phyloP scores from a whole-genome alignment of 2,797 vertebrate genomes.

The Ara ararauna region DNA sequence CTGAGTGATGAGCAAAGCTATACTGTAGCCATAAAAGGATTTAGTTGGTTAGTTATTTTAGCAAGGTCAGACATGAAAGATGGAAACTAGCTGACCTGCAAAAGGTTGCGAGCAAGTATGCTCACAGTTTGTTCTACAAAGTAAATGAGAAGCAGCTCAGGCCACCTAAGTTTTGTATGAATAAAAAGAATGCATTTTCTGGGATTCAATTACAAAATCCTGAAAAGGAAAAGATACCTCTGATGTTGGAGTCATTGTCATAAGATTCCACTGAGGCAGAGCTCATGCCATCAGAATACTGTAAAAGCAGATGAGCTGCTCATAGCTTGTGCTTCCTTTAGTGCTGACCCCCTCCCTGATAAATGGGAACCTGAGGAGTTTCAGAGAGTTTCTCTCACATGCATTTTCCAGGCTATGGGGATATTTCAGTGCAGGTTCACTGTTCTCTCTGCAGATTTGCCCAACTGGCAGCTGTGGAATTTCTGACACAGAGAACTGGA shows the following conservation, averaged over 20 bases:
- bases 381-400: not conserved
- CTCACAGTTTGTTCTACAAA: not conserved
- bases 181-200: not conserved
- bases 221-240: not conserved
- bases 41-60: not conserved
- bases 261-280: not conserved
- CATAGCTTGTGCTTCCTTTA: not conserved
- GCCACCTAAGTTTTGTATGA: not conserved
- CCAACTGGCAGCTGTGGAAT: slow-evolving; percentile 76
- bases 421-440: not conserved
- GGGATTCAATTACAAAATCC: not conserved
- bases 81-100: not conserved
- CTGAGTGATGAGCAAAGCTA: not conserved
- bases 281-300: not conserved
- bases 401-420: not conserved
- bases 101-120: not conserved
- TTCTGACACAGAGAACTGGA: slow-evolving; percentile 70
- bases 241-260: not conserved
- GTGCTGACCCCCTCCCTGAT: not conserved
- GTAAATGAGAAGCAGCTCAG: not conserved
- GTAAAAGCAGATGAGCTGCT: not conserved
- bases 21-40: not conserved
- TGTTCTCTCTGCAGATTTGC: slow-evolving; percentile 72
- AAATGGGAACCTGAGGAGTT: not conserved
- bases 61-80: not conserved